Evolutionary conservation across 2,888 invertebrate genomes (phyloP), one percentile per base, ranked within the genome.

Genomic region (Omphaloscelis lunosa): DNA sequence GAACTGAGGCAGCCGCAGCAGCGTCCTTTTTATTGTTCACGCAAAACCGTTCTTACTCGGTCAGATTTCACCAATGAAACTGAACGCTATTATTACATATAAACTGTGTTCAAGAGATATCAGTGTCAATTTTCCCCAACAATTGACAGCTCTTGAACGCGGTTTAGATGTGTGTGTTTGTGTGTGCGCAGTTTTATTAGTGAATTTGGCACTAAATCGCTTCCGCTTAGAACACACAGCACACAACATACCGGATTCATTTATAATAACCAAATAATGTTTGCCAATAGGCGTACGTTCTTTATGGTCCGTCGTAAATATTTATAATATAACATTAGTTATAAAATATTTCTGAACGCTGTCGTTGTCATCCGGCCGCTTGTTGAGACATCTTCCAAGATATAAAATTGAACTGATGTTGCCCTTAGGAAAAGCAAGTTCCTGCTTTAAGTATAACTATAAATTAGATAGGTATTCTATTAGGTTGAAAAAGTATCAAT

Each of bases 181-280:
- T 34, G 34, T 34, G 34, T 34, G 34, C 34, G 34, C 4, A 5
- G 17, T 48, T 15, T 17, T 17, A 17, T 48, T 48, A 6, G 17
- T 17, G 6, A 48, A 48, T 6, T 17, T 48, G 48, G 17, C 17
- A 48, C 17, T 48, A 48, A 48, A 48, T 17, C 71, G 79, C 75
- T 62, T 45, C 59, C 41, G 68, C 66, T 59, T 71, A 3, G 41
- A 9, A 68, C 53, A 0, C 12, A 34, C 7, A 63, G 23, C n/a
- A n/a, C 12, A 56, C 0, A n/a, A 59, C 53, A 83, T 76, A 75
- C 68, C 59, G 67, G 77, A 77, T 85, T 76, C 56, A 85, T 85
- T 59, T 74, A 74, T 75, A 72, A 74, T 72, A 75, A 77, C 68
- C 73, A 68, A 85, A 80, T 85, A 59, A 75, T 72, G 71, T 79